Conservation (phyloP, 2,888 invertebrate species). For the Drosophila hawaiiensis region DNA sequence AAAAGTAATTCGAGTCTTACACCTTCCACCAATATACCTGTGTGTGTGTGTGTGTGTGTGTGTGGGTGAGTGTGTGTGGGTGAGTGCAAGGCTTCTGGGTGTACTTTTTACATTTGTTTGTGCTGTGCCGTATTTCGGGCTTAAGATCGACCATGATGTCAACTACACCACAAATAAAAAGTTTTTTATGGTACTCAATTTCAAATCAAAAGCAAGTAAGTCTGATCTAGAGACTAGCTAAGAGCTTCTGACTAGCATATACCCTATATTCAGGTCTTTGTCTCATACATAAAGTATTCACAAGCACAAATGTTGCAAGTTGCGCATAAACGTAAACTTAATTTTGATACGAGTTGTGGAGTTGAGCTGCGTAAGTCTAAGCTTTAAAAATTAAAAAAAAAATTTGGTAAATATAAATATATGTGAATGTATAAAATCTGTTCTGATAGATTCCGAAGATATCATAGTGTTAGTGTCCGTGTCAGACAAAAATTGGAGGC, state of each 20-base stretch:
- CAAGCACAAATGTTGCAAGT: not conserved
- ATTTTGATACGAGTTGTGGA: not conserved
- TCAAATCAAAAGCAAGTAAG: not conserved
- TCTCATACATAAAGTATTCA: not conserved
- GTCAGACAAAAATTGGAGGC: not conserved
- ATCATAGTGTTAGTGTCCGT: not conserved
- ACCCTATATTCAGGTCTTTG: not conserved
- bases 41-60: not conserved
- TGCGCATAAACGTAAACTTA: not conserved
- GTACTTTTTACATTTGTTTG: constrained; percentile 25
- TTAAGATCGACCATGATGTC: constrained; percentile 40
- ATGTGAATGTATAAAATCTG: not conserved
- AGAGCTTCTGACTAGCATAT: not conserved
- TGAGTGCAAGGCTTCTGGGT: not conserved
- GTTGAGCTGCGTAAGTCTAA: not conserved
- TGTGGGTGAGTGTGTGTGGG: not conserved
- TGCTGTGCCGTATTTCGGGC: constrained; percentile 8
- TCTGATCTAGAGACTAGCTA: not conserved
- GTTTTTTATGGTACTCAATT: not conserved
- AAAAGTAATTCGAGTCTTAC: constrained; percentile 48
- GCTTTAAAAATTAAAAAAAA: not conserved
- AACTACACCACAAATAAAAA: constrained; percentile 18
- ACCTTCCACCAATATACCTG: constrained; percentile 4
- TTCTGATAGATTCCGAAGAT: not conserved
- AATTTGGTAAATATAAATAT: not conserved